phyloP scores from a whole-genome alignment of 2,888 invertebrate species.

The Cataglyphis cursor region DNA sequence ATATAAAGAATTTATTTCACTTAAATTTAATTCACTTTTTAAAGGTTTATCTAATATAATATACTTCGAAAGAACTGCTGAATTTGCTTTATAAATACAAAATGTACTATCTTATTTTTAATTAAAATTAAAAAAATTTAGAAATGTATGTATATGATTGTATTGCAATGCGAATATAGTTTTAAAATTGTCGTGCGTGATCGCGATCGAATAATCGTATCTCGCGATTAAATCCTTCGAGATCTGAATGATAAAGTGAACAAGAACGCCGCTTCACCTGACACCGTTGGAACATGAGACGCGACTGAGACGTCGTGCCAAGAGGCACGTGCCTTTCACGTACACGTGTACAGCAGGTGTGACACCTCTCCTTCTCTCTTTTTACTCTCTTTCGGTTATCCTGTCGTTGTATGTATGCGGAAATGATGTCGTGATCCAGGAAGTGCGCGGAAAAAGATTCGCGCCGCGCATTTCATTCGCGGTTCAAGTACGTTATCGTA shows the following conservation, averaged over 20 bases:
- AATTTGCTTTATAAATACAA: neutral
- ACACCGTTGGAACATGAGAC: slow-evolving; percentile 49
- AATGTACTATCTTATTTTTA: neutral
- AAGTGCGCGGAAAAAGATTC: slow-evolving; percentile 18
- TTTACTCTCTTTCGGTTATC: neutral
- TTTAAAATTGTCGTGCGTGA: neutral
- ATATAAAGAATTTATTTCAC: no score
- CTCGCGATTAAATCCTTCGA: slow-evolving; percentile 62
- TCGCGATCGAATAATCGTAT: slow-evolving; percentile 49
- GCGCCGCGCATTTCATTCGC: slow-evolving; percentile 5
- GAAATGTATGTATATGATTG: neutral
- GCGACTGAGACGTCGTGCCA: slow-evolving; percentile 47
- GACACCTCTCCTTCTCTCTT: slow-evolving; percentile 41
- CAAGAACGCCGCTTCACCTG: slow-evolving; percentile 55
- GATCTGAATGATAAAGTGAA: slow-evolving; percentile 71
- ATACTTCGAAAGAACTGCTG: neutral
- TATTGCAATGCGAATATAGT: neutral
- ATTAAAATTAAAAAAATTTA: neutral
- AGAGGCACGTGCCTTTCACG: slow-evolving; percentile 71
- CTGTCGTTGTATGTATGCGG: slow-evolving; percentile 26
- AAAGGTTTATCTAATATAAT: neutral
- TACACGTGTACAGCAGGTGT: slow-evolving; percentile 71
- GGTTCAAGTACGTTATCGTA: neutral
- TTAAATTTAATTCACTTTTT: neutral
- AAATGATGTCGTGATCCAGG: slow-evolving; percentile 37